Evolutionary conservation across 2,113 vertebrate genomes (phyloP).

Genomic region (Drymodes brunneopygia): DNA sequence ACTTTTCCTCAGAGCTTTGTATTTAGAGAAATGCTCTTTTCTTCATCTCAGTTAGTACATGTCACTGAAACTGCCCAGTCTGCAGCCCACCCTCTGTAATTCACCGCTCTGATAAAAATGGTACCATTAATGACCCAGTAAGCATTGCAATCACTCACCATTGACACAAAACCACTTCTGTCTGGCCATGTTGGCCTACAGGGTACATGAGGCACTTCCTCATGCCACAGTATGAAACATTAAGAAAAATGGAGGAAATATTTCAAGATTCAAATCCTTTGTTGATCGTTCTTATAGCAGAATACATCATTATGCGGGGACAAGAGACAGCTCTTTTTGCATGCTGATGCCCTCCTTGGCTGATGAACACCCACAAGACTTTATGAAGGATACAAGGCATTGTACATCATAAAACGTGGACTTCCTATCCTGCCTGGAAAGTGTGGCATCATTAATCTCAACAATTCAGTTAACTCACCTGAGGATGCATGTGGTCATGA

Average conservation of each 20-base stretch:
- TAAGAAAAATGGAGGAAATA: background rate
- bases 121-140: background rate
- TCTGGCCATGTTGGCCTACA: background rate
- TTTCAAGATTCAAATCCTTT: background rate
- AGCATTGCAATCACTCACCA: background rate
- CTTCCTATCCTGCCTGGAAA: background rate
- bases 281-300: background rate
- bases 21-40: slow-evolving; percentile 7
- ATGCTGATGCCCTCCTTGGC: background rate
- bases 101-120: slow-evolving; percentile 15
- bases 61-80: background rate
- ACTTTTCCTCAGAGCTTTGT: slow-evolving; percentile 6
- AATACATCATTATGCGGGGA: background rate
- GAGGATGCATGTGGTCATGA: background rate
- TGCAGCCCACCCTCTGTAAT: slow-evolving; percentile 11
- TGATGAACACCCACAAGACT: background rate
- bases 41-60: background rate
- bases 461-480: background rate
- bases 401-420: background rate
- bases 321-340: background rate
- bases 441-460: background rate
- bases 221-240: background rate
- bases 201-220: background rate
- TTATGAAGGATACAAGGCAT: background rate
- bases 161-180: background rate